Conservation (phyloP, 2,797 vertebrate species). For the Kryptopterus vitreolus region DNA sequence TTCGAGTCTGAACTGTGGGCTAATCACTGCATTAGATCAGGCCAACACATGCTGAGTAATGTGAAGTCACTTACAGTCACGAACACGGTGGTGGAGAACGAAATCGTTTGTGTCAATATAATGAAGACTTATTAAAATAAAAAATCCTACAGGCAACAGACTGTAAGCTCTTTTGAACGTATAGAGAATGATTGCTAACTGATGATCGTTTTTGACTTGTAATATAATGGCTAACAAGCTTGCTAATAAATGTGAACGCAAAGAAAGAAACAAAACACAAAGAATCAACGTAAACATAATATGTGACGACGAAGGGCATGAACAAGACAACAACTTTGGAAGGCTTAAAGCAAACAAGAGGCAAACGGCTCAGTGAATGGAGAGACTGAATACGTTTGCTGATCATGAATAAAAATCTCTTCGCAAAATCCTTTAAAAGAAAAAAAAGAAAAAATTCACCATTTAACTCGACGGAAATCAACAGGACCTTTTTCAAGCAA, state of each 20-base stretch:
- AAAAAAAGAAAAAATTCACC: background rate
- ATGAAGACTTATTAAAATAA: background rate
- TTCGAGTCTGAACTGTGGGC: constrained; percentile 3
- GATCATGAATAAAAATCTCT: too few relatives aligned
- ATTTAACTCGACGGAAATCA: background rate
- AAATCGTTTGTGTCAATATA: background rate
- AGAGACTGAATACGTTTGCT: too few relatives aligned
- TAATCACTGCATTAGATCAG: constrained; percentile 33
- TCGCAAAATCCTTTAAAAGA: background rate
- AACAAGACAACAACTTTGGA: background rate
- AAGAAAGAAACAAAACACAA: too few relatives aligned
- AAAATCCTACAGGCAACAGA: background rate
- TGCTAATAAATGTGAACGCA: too few relatives aligned
- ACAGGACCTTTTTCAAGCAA: background rate
- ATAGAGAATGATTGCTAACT: background rate
- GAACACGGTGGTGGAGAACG: background rate
- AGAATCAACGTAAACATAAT: too few relatives aligned
- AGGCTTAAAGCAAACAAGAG: too few relatives aligned
- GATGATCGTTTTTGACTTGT: background rate
- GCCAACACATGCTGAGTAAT: background rate
- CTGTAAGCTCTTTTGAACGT: too few relatives aligned
- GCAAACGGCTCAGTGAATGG: too few relatives aligned
- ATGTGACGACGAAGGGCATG: too few relatives aligned
- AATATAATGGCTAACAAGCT: too few relatives aligned
- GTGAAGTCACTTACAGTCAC: background rate